Evolutionary conservation across 2,888 invertebrate species (phyloP), one percentile per base, ranked within the genome.

Genomic region (Volucella inflata): DNA sequence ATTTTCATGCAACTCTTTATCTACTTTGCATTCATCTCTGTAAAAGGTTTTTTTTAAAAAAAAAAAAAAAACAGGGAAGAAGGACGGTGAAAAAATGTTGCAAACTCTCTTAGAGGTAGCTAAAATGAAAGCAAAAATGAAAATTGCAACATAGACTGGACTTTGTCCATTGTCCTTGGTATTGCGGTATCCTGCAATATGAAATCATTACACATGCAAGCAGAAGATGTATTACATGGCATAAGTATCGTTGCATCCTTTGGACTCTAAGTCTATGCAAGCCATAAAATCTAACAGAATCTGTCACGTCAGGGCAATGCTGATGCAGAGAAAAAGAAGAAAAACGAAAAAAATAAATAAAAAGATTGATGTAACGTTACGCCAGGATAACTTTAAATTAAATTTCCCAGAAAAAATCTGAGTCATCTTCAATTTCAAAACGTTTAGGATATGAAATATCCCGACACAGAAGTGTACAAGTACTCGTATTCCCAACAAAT

Each of bases 351-450:
- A 10, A n/a, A 44, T 3, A 6, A 44, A 30, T 30, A 40, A 21
- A 44, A 55, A 12, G 17, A 51, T 42, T 38, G 46, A 57, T 57
- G 57, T 46, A 9, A 53, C 44, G 74, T 64, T 71, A 44, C 71
- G 65, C 65, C 44, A 16, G 38, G 72, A 74, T 72, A 72, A 65
- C 9, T 79, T 79, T 53, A 65, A 65, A 79, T 79, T 74, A 74
- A 72, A 72, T 79, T 72, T 72, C 65, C 51, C 50, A 65, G 51
- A 14, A 51, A 72, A 72, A 65, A 51, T 60, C 64, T 57, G 14
- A 62, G 21, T 68, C 44, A 14, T 59, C 71, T 30, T 38, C 21
- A 38, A 68, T 68, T 16, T 40, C 36, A 42, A 65, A 36, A 38
- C 30, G 44, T 38, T 48, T 36, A 68, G 62, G 53, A 48, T 50